Conservation (phyloP, 2,888 invertebrate species). For the Asteroscopus sphinx region DNA sequence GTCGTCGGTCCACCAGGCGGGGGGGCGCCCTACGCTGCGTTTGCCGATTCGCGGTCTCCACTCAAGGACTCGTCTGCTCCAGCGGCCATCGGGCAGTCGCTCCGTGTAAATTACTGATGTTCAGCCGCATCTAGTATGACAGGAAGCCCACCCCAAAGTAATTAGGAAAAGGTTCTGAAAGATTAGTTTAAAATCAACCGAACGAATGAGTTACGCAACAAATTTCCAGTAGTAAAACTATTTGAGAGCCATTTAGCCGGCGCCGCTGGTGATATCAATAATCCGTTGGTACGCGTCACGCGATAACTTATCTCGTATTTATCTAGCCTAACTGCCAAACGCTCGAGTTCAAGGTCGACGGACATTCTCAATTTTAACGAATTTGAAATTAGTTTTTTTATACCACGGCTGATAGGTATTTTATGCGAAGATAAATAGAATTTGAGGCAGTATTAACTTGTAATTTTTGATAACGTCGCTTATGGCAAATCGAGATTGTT, state of each 20-base stretch:
- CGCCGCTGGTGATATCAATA: slow-evolving; percentile 37
- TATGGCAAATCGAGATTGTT: slow-evolving; percentile 6
- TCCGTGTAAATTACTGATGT: too few species aligned
- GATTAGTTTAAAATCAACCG: slow-evolving; percentile 12
- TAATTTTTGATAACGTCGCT: slow-evolving; percentile 8
- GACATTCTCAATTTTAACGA: slow-evolving; percentile 40
- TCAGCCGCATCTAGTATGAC: too few species aligned
- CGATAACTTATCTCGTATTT: slow-evolving; percentile 54
- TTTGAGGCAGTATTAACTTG: too few species aligned
- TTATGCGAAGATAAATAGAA: too few species aligned
- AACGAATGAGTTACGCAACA: slow-evolving; percentile 1
- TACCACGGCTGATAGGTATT: too few species aligned
- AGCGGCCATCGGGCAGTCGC: too few species aligned
- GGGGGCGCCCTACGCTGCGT: too few species aligned
- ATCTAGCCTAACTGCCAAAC: slow-evolving; percentile 45
- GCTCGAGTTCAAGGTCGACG: slow-evolving; percentile 54
- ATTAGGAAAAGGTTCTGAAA: too few species aligned
- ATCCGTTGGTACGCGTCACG: slow-evolving; percentile 48
- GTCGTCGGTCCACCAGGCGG: too few species aligned
- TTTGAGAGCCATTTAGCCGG: slow-evolving; percentile 19
- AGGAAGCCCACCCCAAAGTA: too few species aligned
- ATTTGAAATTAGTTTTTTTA: slow-evolving; percentile 32
- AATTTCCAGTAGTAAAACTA: slow-evolving; percentile 10
- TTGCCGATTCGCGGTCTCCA: too few species aligned
- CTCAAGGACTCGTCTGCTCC: too few species aligned